phyloP scores from a whole-genome alignment of 1,140 invertebrate genomes.

The Aplysia californica region DNA sequence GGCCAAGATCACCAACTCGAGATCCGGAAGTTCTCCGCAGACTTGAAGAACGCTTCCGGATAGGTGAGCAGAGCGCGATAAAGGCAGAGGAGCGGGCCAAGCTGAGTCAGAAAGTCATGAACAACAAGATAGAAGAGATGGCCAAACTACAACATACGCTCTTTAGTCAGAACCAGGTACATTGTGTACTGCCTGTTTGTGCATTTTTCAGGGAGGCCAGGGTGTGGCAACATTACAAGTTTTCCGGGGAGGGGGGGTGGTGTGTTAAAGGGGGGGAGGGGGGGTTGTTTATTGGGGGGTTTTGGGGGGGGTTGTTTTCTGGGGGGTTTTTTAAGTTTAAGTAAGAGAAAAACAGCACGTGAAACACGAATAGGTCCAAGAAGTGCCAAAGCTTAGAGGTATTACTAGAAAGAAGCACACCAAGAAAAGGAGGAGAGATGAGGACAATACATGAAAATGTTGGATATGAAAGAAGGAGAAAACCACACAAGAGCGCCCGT shows the following conservation, averaged over 20 bases:
- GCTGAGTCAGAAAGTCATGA: constrained; percentile 27
- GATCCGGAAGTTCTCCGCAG: constrained; percentile 27
- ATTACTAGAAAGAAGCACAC: too few relatives aligned
- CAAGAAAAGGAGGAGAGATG: too few relatives aligned
- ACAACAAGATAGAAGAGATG: constrained; percentile 57
- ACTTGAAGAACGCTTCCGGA: constrained; percentile 44
- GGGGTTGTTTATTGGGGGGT: not conserved
- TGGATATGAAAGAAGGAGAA: too few relatives aligned
- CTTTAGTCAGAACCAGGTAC: constrained; percentile 58
- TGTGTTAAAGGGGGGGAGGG: too few relatives aligned
- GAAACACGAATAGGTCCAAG: too few relatives aligned
- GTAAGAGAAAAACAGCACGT: not conserved
- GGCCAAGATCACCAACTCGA: too few relatives aligned
- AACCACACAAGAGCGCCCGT: too few relatives aligned
- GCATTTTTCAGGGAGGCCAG: not conserved
- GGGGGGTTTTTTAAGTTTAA: not conserved
- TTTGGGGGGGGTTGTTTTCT: not conserved
- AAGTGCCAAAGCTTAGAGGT: too few relatives aligned
- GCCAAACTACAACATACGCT: constrained; percentile 55
- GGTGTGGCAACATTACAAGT: not conserved
- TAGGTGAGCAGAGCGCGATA: constrained; percentile 42
- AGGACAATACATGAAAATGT: too few relatives aligned
- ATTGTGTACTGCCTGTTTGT: not conserved
- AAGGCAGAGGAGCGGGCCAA: constrained; percentile 43
- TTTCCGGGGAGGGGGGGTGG: too few relatives aligned